These are phyloP conservation scores for Drosophila quadrilineata DNA, from an alignment of 1,140 invertebrate genomes.

Conservation along the genomic window DNA sequence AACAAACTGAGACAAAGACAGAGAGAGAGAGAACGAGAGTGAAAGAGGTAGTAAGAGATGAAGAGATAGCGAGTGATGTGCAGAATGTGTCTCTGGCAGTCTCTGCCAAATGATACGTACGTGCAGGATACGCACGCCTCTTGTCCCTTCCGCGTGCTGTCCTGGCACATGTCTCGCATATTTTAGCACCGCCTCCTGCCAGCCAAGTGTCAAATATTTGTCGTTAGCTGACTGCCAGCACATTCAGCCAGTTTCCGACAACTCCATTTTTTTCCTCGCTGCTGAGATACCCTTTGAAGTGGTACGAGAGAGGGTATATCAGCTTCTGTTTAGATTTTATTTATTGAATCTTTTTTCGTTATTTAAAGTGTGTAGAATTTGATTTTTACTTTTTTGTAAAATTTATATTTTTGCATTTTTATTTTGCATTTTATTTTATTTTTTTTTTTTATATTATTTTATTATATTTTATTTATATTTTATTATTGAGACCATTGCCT, in stretches of 20 bases:
- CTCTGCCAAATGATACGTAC: too few species aligned
- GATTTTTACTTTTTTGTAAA: too few species aligned
- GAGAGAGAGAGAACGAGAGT: background rate
- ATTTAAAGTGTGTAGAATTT: too few species aligned
- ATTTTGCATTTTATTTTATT: too few species aligned
- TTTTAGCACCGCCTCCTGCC: slow-evolving; percentile 38
- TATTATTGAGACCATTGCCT: too few species aligned
- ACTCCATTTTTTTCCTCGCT: slow-evolving; percentile 8
- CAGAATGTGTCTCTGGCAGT: slow-evolving; percentile 2
- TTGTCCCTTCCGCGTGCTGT: background rate
- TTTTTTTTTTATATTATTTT: background rate
- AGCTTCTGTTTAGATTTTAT: too few species aligned
- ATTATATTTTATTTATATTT: slow-evolving; percentile 2
- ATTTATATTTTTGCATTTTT: too few species aligned
- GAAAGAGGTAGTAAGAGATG: background rate
- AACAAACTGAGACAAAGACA: slow-evolving; percentile 7
- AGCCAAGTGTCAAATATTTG: slow-evolving; percentile 67
- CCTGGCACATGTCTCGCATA: slow-evolving; percentile 66
- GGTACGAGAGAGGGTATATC: background rate
- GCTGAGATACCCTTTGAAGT: background rate
- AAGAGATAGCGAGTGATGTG: background rate
- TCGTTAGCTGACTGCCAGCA: slow-evolving; percentile 50
- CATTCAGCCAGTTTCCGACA: slow-evolving; percentile 13
- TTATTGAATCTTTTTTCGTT: too few species aligned
- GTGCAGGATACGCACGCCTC: too few species aligned